Conservation (phyloP, 2,113 vertebrate species). For the Cyanistes caeruleus region DNA sequence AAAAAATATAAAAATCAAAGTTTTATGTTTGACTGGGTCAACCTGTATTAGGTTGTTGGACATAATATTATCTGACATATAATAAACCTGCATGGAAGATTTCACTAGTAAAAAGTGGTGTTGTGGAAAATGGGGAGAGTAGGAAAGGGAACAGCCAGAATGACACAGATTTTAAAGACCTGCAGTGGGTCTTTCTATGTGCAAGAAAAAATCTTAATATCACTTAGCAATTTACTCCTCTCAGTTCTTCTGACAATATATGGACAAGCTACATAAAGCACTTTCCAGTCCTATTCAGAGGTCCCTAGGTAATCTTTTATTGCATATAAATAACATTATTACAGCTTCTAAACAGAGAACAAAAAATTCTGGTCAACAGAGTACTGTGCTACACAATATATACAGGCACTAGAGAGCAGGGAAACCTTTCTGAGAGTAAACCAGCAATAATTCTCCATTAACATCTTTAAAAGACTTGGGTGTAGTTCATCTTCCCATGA, state of each 20-base stretch:
- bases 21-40: neutral
- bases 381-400: neutral
- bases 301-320: neutral
- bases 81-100: neutral
- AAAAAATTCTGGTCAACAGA: neutral
- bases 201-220: neutral
- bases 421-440: neutral
- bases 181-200: neutral
- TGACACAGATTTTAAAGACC: neutral
- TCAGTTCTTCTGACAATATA: neutral
- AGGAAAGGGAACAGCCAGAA: neutral
- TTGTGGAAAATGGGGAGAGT: neutral
- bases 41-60: neutral
- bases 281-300: neutral
- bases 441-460: neutral
- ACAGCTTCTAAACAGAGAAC: neutral
- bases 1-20: neutral
- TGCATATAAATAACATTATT: neutral
- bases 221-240: neutral
- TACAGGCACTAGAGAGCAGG: neutral
- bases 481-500: neutral
- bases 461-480: neutral
- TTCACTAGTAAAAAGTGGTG: neutral
- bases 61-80: neutral
- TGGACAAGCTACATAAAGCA: neutral